Percentiles rank a stretch among this genome's conserved stretches.
Conservation (phyloP, 1,140 invertebrate species). For the Conus betulinus region DNA sequence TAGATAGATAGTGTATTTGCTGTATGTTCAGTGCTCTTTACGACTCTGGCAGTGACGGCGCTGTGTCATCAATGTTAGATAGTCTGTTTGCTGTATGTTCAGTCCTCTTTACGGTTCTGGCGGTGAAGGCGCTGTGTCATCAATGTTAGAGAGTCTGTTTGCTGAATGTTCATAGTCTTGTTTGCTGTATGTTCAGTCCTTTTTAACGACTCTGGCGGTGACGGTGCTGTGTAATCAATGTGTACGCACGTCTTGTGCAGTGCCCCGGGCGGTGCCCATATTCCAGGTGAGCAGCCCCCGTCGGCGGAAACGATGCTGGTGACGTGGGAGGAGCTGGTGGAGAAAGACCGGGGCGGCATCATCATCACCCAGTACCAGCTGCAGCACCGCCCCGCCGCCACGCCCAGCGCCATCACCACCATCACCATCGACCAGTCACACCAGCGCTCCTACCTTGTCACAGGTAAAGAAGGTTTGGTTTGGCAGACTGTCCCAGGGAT, state of each 20-base stretch:
- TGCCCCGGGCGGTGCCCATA: conserved; percentile 79
- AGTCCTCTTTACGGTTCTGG: too few species aligned
- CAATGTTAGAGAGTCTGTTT: too few species aligned
- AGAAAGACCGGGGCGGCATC: conserved; percentile 79
- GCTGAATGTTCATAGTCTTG: too few species aligned
- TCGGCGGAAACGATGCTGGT: conserved; percentile 79
- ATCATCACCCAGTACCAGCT: conserved; percentile 81
- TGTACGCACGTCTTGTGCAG: conserved; percentile 70
- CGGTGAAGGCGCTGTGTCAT: too few species aligned
- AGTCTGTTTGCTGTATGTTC: too few species aligned
- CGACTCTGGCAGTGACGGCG: too few species aligned
- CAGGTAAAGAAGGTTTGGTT: background rate
- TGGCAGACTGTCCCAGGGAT: too few species aligned
- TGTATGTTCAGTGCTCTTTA: too few species aligned
- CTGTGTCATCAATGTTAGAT: too few species aligned
- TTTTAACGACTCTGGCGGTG: too few species aligned
- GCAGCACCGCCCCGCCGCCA: conserved; percentile 77
- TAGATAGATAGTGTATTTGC: too few species aligned
- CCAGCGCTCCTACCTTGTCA: conserved; percentile 11
- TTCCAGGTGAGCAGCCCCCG: conserved; percentile 77
- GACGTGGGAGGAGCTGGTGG: conserved; percentile 80
- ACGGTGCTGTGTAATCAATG: background rate
- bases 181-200: too few species aligned
- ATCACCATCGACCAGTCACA: conserved; percentile 12
- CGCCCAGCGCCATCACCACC: conserved; percentile 21